Evolutionary conservation across 2,888 invertebrate genomes (phyloP), one percentile per base, ranked within the genome.

Genomic region (Euclidia mi): DNA sequence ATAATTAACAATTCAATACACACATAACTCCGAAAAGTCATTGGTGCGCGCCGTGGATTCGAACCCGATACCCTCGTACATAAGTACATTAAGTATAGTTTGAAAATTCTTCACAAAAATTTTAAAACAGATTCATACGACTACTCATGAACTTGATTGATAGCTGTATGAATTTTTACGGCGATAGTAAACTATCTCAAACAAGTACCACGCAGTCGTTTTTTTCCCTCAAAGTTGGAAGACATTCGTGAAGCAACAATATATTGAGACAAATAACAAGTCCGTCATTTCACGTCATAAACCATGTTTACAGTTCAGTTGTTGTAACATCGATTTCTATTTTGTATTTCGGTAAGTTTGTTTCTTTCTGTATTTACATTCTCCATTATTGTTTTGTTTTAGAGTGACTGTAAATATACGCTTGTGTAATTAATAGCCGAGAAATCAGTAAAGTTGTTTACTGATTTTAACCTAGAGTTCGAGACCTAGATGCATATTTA

Each of bases 241-340:
- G 71, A 73, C 67, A 61, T 68, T 66, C 57, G 74, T 80, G 78
- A 66, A 67, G 65, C 55, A 61, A 61, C 59, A 67, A 71, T 67
- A 70, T 68, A 70, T 49, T 52, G 62, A 64, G 69, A 74, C 51
- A 69, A 83, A 82, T 79, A 82, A 79, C 79, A 67, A 81, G 76
- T 79, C 71, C 79, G 76, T 83, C 83, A 83, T 84, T 70, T 77
- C 81, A 79, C 78, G 69, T 82, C 85, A 87, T 89, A 88, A 89
- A 89, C 71, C 64, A 51, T 68, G 79, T 84, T 88, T 89, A 85
- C 63, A 68, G 78, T 76, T 82, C 71, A 57, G 60, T 51, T 71
- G 80, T 79, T 77, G 76, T 65, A 72, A 46, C 53, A 50, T 57
- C 59, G 51, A 59, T 62, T 58, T 25, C 34, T 42, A 57, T 35